These are phyloP conservation scores for Toxotes chatareus DNA, from an alignment of 2,113 vertebrate genomes.

Conservation along the genomic window DNA sequence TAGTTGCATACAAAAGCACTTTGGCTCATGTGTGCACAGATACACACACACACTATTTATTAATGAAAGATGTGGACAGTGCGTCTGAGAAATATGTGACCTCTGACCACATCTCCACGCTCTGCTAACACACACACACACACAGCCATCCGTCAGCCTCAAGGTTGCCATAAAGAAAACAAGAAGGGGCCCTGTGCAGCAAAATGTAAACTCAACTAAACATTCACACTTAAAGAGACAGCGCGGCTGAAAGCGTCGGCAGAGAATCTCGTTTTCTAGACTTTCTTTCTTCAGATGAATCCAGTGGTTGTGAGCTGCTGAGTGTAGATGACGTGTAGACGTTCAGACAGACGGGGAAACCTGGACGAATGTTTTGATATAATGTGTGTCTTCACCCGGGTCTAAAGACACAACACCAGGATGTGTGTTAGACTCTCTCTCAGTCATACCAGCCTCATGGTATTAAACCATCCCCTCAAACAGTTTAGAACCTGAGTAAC, in stretches of 20 bases:
- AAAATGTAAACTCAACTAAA: slow-evolving; percentile 55
- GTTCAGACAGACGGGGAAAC: background rate
- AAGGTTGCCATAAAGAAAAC: slow-evolving; percentile 69
- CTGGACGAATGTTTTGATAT: background rate
- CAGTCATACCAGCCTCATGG: too few species aligned
- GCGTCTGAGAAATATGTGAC: slow-evolving; percentile 72
- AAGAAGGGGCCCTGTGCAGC: slow-evolving; percentile 45
- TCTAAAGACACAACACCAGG: background rate
- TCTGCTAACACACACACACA: slow-evolving; percentile 25
- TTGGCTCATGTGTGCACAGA: slow-evolving; percentile 6
- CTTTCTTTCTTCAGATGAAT: background rate
- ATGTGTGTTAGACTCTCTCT: too few species aligned
- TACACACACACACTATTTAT: slow-evolving; percentile 55
- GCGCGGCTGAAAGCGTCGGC: too few species aligned
- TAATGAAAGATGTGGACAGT: slow-evolving; percentile 59
- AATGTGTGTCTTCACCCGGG: background rate
- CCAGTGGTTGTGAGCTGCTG: background rate
- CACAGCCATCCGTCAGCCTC: slow-evolving; percentile 54
- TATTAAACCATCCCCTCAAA: too few species aligned
- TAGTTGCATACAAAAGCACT: background rate
- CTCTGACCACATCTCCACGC: slow-evolving; percentile 42
- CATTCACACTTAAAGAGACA: slow-evolving; percentile 21
- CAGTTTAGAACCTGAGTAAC: too few species aligned
- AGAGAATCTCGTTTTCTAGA: background rate
- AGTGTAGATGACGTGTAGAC: background rate